These are phyloP conservation scores for Ectemnius continuus DNA, from an alignment of 2,888 invertebrate species.

Conservation along the genomic window DNA sequence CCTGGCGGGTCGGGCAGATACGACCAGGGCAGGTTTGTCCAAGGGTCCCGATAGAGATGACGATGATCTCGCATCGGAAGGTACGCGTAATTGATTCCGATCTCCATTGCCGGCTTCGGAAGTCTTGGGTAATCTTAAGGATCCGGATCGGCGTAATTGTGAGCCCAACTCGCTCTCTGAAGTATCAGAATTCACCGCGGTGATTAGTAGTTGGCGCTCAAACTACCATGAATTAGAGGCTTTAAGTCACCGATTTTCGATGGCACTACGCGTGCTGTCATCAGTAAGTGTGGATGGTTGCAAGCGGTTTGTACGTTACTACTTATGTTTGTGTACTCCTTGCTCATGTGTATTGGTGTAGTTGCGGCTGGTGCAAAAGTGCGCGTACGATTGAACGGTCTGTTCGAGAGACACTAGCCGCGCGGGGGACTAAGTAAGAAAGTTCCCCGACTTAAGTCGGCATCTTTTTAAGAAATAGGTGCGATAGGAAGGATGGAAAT, in stretches of 20 bases:
- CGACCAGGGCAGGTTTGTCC: conserved; percentile 30
- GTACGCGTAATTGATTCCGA: conserved; percentile 53
- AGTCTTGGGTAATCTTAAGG: conserved; percentile 62
- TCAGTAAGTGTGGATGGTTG: neutral
- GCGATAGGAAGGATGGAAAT: conserved; percentile 15
- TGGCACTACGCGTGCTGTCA: neutral
- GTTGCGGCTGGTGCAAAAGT: neutral
- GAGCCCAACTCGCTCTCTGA: conserved; percentile 67
- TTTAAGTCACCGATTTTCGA: conserved; percentile 5
- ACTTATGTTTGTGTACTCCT: neutral
- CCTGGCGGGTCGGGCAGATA: conserved; percentile 56
- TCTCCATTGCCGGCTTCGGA: conserved; percentile 39
- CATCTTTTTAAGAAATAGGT: conserved; percentile 38
- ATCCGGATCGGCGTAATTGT: conserved; percentile 64
- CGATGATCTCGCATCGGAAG: conserved; percentile 37
- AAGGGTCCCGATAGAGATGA: conserved; percentile 25
- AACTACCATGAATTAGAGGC: neutral
- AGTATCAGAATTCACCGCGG: conserved; percentile 25
- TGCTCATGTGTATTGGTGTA: too few species aligned
- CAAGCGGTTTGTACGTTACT: conserved; percentile 1
- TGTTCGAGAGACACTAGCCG: neutral
- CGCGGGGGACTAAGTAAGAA: neutral
- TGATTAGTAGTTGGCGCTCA: neutral
- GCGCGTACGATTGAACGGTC: neutral
- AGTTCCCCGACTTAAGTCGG: conserved; percentile 15